Evolutionary conservation across 2,797 vertebrate genomes (phyloP).

Genomic region (Myotis findleyi): DNA sequence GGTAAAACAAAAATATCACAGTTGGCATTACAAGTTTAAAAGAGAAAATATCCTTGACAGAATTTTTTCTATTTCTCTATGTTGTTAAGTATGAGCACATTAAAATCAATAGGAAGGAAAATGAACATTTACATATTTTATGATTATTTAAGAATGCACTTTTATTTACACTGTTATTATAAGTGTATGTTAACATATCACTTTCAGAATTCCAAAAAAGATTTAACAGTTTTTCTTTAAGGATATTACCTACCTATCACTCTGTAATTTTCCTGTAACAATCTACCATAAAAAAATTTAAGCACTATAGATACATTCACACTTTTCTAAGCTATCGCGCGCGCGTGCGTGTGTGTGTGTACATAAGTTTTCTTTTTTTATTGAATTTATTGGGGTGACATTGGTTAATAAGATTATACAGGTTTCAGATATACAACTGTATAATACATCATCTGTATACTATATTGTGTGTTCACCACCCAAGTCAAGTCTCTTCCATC

Average conservation of each 20-base stretch:
- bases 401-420: too few species aligned
- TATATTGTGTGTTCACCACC: too few species aligned
- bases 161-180: neutral
- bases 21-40: neutral
- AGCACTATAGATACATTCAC: neutral
- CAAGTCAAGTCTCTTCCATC: too few species aligned
- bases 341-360: neutral
- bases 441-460: too few species aligned
- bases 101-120: neutral
- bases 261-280: neutral
- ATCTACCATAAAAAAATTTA: neutral
- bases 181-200: neutral
- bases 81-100: neutral
- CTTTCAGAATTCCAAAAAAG: neutral
- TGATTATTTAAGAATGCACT: neutral
- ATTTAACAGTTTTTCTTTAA: neutral
- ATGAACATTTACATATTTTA: neutral
- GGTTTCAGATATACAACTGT: too few species aligned
- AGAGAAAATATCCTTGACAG: slow-evolving; percentile 4
- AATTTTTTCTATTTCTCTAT: neutral
- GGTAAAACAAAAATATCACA: neutral
- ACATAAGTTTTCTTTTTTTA: neutral
- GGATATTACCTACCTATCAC: neutral
- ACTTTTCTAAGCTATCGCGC: neutral
- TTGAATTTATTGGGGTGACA: neutral